These are phyloP conservation scores for Nemoura dubitans DNA, from an alignment of 2,888 invertebrate species.

Conservation along the genomic window DNA sequence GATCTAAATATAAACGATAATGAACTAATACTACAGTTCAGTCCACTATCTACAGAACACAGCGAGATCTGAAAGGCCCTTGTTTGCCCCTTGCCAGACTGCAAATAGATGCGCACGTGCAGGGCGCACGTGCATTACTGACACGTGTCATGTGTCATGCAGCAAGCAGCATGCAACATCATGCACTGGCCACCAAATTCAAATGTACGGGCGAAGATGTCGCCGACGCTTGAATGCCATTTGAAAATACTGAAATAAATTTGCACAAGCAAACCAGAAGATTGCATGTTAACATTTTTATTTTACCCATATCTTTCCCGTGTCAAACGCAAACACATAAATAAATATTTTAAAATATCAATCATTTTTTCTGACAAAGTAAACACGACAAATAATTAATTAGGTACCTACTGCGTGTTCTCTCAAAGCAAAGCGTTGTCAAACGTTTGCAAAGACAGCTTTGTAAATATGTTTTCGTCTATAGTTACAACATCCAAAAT, in stretches of 20 bases:
- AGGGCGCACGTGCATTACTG: neutral
- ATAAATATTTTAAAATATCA: neutral
- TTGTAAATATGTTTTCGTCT: neutral
- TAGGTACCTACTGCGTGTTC: neutral
- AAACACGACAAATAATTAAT: neutral
- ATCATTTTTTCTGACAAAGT: neutral
- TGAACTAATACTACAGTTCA: neutral
- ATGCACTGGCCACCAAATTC: neutral
- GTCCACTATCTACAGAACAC: neutral
- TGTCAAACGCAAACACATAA: neutral
- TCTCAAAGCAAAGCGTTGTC: neutral
- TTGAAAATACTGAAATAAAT: too few species aligned
- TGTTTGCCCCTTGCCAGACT: too few species aligned
- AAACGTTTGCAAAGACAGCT: neutral
- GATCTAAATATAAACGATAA: neutral
- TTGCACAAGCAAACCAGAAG: too few species aligned
- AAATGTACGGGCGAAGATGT: neutral
- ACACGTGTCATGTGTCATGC: neutral
- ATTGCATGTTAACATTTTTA: neutral
- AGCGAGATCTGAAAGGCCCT: too few species aligned
- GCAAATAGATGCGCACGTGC: too few species aligned
- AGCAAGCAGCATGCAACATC: neutral
- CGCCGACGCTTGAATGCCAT: too few species aligned
- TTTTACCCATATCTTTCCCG: neutral
- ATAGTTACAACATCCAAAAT: neutral